Evolutionary conservation across 2,888 invertebrate genomes (phyloP), one percentile per base, ranked within the genome.

Genomic region (Polyploca ridens): DNA sequence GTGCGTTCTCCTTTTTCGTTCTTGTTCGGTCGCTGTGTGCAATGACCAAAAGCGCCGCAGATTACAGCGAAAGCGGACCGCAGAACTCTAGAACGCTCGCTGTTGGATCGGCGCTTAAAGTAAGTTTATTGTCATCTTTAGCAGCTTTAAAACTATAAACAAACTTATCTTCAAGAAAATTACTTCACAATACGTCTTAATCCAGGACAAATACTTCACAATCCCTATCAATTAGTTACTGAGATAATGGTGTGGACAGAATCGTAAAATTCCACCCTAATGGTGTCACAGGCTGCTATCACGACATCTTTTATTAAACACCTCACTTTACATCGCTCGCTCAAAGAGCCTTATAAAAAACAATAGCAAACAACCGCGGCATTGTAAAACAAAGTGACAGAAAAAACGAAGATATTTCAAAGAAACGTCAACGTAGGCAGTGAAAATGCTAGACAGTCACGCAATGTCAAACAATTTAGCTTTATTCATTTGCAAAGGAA

Each of bases 161-260:
- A 19, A 11, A 44, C 27, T 41, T 61, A 61, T 61, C 61, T 13
- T 16, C 4, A 27, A 11, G 19, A 44, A 41, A 61, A 16, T 19
- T 19, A 41, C 41, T 19, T 11, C 61, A 27, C 61, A 41, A 61
- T 41, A 61, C 16, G 44, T 54, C 19, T 54, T 54, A 54, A 54
- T 54, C 61, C 7, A 44, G 6, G 61, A 16, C 3, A 61, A 61
- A 41, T 61, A n/a, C 54, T 54, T 27, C 61, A 27, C 61, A 84
- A 87, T 87, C 83, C 82, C 82, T 82, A 83, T 85, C 87, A 89
- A 89, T 90, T 87, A 88, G 81, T 83, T 75, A 82, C 74, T 79
- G 64, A 86, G 89, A 89, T 90, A 89, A 82, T 78, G 75, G 69
- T 75, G 82, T 72, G 74, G 84, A 83, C 80, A 78, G 75, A 67